Base-by-base conservation (phyloP, 2,888 invertebrate genomes). In the Litoditis marina region DNA sequence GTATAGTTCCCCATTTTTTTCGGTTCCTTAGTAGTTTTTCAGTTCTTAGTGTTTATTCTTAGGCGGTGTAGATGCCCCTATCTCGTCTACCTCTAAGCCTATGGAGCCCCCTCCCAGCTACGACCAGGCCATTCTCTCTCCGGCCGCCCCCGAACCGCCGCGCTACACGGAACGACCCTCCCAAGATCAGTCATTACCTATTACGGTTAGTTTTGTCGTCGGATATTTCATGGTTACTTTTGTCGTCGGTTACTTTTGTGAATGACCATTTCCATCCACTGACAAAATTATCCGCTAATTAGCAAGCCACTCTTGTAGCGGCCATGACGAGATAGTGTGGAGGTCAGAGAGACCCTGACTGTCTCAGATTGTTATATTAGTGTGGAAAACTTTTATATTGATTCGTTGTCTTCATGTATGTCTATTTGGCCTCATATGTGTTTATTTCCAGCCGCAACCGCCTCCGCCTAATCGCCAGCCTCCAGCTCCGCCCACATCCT, bases 21-120 rank as follows among this genome's bases (percentile, higher is more conserved):
- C n/a, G n/a, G n/a, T n/a, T n/a, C n/a, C n/a, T n/a, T n/a, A n/a
- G n/a, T n/a, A n/a, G n/a, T n/a, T n/a, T n/a, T n/a, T n/a, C n/a
- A n/a, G n/a, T n/a, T n/a, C n/a, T n/a, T n/a, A n/a, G n/a, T n/a
- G n/a, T n/a, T n/a, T 4, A 19, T 36, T 62, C 65, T 51, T 47
- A 72, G 71, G 72, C 6, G 72, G 72, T 8, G 72, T 72, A 13
- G 72, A 72, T 7, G 44, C 22, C 16, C 32, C 25, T 3, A 36
- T 31, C 19, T 6, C 47, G 13, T 31, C 19, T 28, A n/a, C 16
- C 22, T 28, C 34, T 16, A 62, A 63, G 49, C 63, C 54, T n/a
- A 42, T 73, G 1, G 75, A 70, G 13, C 75, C 75, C 8, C 75
- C 78, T 8, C 78, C 78, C 0, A 60, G 72, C 30, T 78, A 78